phyloP scores from a whole-genome alignment of 2,113 vertebrate genomes.

The Brachyhypopomus occidentalis region DNA sequence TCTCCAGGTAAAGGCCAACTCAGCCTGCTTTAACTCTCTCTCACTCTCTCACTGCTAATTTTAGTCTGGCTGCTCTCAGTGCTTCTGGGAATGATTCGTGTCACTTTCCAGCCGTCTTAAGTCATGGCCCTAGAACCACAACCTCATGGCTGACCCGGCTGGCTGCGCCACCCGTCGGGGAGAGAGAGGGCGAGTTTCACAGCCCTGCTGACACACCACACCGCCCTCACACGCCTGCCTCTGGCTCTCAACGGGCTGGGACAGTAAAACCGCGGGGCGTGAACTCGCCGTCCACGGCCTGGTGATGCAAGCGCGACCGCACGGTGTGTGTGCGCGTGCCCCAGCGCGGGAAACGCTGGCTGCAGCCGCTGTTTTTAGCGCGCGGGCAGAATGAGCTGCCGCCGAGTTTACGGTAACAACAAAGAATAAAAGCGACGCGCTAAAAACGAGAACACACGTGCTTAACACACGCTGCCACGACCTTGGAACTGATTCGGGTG shows the following conservation, averaged over 20 bases:
- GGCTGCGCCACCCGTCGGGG: slow-evolving; percentile 5
- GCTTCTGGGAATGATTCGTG: slow-evolving; percentile 53
- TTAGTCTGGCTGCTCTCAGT: slow-evolving; percentile 43
- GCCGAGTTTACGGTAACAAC: background rate
- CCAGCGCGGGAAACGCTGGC: slow-evolving; percentile 4
- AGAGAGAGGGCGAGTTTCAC: slow-evolving; percentile 25
- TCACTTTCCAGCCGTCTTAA: slow-evolving; percentile 56
- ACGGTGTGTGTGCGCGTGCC: slow-evolving; percentile 7
- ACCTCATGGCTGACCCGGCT: slow-evolving; percentile 28
- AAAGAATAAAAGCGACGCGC: background rate
- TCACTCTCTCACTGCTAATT: slow-evolving; percentile 38
- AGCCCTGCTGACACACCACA: slow-evolving; percentile 30
- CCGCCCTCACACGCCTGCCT: slow-evolving; percentile 29
- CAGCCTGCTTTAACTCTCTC: slow-evolving; percentile 6
- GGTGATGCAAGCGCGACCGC: slow-evolving; percentile 37
- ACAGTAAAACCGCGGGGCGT: background rate
- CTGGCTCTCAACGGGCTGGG: slow-evolving; percentile 18
- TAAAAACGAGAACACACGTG: background rate
- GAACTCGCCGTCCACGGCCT: background rate
- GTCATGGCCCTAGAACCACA: slow-evolving; percentile 49
- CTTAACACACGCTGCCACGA: background rate
- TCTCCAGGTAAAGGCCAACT: slow-evolving; percentile 5
- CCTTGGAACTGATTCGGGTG: background rate
- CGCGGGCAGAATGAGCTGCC: no score
- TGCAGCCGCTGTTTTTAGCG: slow-evolving; percentile 28